These are phyloP conservation scores for Aleiodes alternator DNA, from an alignment of 2,888 invertebrate genomes.

Conservation along the genomic window DNA sequence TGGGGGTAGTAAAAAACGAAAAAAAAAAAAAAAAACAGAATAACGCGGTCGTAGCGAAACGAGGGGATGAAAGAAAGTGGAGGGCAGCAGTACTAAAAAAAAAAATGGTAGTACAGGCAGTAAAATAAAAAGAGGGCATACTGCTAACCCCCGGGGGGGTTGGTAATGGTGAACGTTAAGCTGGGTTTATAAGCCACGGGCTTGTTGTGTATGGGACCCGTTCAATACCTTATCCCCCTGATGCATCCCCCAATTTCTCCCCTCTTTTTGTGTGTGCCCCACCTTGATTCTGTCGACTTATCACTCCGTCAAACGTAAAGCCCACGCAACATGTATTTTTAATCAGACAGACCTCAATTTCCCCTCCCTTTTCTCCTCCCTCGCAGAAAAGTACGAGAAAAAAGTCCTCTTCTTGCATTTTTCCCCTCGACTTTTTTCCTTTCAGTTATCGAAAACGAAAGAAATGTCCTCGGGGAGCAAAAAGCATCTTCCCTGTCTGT, in stretches of 20 bases:
- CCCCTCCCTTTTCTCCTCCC: conserved; percentile 17
- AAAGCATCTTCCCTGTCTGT: conserved; percentile 24
- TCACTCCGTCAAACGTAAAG: conserved; percentile 56
- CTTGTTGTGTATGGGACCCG: conserved; percentile 56
- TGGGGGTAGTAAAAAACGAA: conserved; percentile 32
- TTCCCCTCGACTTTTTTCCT: conserved; percentile 34
- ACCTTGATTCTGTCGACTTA: conserved; percentile 37
- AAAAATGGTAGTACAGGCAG: conserved; percentile 1
- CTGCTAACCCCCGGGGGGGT: conserved; percentile 38
- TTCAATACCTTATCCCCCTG: conserved; percentile 58
- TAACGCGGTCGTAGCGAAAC: conserved; percentile 19
- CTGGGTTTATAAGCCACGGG: conserved; percentile 61
- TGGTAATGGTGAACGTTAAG: conserved; percentile 58
- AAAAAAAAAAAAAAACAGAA: conserved; percentile 23
- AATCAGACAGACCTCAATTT: conserved; percentile 60
- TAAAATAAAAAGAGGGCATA: conserved; percentile 18
- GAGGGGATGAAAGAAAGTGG: conserved; percentile 39
- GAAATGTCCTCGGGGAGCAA: conserved; percentile 28
- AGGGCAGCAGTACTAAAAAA: conserved; percentile 30
- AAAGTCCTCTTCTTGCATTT: neutral
- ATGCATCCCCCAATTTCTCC: conserved; percentile 41
- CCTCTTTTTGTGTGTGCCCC: conserved; percentile 32
- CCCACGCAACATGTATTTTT: conserved; percentile 65
- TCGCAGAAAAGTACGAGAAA: neutral
- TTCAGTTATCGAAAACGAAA: conserved; percentile 12